Base-by-base conservation (phyloP, 2,888 invertebrate genomes). In the Drosophila siamana region DNA sequence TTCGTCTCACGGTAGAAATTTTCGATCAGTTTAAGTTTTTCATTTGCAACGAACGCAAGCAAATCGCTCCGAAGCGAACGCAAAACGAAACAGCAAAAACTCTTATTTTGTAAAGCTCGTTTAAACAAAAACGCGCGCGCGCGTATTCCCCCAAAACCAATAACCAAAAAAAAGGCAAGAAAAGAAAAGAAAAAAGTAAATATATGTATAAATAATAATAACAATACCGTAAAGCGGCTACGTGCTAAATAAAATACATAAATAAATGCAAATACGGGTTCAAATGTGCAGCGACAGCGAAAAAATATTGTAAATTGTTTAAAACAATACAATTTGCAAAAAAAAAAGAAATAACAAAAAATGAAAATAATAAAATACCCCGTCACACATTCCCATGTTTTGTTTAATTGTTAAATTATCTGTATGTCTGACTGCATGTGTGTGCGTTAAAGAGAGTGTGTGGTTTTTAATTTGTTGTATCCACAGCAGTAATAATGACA, bases 11-110 rank as follows among this genome's bases (percentile, higher is more conserved):
- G 86, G 90, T 90, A 90, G 90, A 92, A 91, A 91, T 92, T 91
- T 91, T 88, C 89, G 89, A 91, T 92, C 91, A 92, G 90, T 92
- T 90, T 80, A 86, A 91, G 86, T 91, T 92, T 91, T 91, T 87
- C 90, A 90, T 89, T 91, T 89, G 91, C 86, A 84, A 83, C 89
- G 91, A 89, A 80, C 90, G 88, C 89, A 89, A 89, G 89, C 85
- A 86, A 69, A 47, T 64, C 74, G 73, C 71, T 69, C 65, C 56
- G 62, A 63, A 52, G 75, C 75, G 78, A 69, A 72, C 75, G 82
- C 73, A 72, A 55, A 74, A 51, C 85, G 85, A 85, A 73, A 64
- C 56, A 64, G 59, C 41, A 22, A 44, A 44, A 59, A 67, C 69
- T 72, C 60, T 67, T 54, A 30, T 47, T 62, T 73, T 65, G 46